A percentile compares a stretch with the other conserved stretches of the same genome.
Conservation (phyloP, 2,797 vertebrate species). For the Jordanella pulchra region DNA sequence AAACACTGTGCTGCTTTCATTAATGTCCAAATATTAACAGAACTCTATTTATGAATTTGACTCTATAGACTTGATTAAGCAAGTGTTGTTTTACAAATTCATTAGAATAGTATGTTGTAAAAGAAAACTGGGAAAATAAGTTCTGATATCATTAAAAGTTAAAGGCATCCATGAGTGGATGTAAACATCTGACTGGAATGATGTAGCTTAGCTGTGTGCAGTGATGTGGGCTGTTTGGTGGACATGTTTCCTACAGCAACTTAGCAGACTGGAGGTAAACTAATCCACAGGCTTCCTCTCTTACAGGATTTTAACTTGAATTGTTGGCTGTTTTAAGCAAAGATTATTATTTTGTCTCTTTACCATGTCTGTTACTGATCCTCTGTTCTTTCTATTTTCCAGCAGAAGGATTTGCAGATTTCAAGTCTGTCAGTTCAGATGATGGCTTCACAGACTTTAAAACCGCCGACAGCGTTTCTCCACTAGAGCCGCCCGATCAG, state of each 20-base stretch:
- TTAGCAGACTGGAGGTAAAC: conserved; percentile 12
- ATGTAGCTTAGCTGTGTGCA: conserved; percentile 41
- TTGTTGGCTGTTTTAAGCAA: conserved; percentile 14
- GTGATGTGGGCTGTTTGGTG: conserved; percentile 51
- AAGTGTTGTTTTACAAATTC: neutral
- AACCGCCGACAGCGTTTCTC: conserved; percentile 95
- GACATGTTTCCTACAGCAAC: conserved; percentile 11
- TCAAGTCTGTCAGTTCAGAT: conserved; percentile 87
- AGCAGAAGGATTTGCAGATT: conserved; percentile 96
- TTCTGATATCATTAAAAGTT: neutral
- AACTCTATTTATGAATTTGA: neutral
- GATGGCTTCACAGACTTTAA: conserved; percentile 99
- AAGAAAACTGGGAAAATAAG: neutral
- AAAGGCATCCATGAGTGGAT: neutral
- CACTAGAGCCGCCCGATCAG: conserved; percentile 89
- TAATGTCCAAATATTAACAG: neutral
- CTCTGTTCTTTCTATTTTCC: conserved; percentile 54
- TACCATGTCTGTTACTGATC: conserved; percentile 33
- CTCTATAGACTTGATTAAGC: neutral
- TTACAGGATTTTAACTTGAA: conserved; percentile 44
- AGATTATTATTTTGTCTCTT: conserved; percentile 15
- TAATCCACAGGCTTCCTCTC: conserved; percentile 36
- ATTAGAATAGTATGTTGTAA: neutral
- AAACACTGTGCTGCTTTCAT: neutral
- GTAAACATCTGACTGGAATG: neutral